Percentiles rank a stretch among this genome's conserved stretches.
phyloP scores from a whole-genome alignment of 2,888 invertebrate genomes.

The Cataglyphis cursor region DNA sequence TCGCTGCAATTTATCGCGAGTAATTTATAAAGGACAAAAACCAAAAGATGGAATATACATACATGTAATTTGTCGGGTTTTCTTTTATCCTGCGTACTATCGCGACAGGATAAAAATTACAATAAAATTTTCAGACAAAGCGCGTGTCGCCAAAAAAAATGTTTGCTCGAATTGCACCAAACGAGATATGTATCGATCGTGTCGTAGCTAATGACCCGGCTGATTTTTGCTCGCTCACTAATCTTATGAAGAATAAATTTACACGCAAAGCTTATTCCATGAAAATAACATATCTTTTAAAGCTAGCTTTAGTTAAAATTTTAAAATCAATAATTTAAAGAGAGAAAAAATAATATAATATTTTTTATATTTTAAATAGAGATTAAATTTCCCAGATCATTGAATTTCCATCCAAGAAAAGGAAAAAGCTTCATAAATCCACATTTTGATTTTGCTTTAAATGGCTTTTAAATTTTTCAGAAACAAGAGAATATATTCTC shows the following conservation, averaged over 20 bases:
- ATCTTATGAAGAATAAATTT: neutral
- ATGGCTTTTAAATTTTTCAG: neutral
- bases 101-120: neutral
- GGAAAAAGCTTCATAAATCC: neutral
- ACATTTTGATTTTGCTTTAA: neutral
- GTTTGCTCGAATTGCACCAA: neutral
- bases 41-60: neutral
- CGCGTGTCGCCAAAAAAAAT: conserved; percentile 1
- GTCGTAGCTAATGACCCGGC: neutral
- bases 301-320: neutral
- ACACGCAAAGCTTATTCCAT: neutral
- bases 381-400: neutral
- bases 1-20: conserved; percentile 40
- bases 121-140: conserved; percentile 23
- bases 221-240: neutral
- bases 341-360: neutral
- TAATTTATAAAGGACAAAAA: neutral
- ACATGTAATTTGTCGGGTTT: conserved; percentile 34
- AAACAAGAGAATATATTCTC: conserved; percentile 5
- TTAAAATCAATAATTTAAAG: neutral
- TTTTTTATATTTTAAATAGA: conserved; percentile 18
- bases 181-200: neutral
- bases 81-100: neutral
- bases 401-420: neutral
- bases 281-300: neutral